Conservation (phyloP, 2,113 vertebrate genomes). For the Toxotes chatareus region DNA sequence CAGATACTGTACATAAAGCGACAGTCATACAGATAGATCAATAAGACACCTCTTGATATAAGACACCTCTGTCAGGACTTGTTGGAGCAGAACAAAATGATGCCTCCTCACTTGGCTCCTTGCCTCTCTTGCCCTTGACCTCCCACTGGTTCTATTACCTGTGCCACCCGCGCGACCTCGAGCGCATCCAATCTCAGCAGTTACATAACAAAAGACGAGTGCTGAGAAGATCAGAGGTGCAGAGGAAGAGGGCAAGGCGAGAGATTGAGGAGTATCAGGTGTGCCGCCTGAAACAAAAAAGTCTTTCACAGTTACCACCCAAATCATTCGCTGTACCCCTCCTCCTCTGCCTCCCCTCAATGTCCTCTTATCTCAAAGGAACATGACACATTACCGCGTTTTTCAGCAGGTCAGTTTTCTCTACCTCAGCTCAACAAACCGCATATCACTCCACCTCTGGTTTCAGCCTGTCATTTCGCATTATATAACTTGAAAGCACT, state of each 20-base stretch:
- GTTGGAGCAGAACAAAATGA: conserved; percentile 48
- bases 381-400: conserved; percentile 62
- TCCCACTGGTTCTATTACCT: conserved; percentile 71
- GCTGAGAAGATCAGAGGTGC: conserved; percentile 46
- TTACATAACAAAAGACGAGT: conserved; percentile 67
- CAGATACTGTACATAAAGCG: neutral
- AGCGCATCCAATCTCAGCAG: conserved; percentile 62
- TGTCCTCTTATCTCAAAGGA: conserved; percentile 41
- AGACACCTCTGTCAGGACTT: conserved; percentile 38
- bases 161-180: conserved; percentile 53
- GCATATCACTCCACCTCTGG: conserved; percentile 58
- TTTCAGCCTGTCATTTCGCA: conserved; percentile 69
- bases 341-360: conserved; percentile 21
- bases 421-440: conserved; percentile 55
- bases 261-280: conserved; percentile 52
- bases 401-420: conserved; percentile 54
- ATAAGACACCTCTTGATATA: conserved; percentile 21
- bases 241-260: conserved; percentile 27
- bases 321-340: neutral
- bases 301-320: conserved; percentile 31
- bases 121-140: conserved; percentile 64
- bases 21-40: neutral
- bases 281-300: conserved; percentile 43
- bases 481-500: conserved; percentile 74
- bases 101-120: conserved; percentile 53